phyloP scores from a whole-genome alignment of 2,888 invertebrate species.

The Phortica okadai region DNA sequence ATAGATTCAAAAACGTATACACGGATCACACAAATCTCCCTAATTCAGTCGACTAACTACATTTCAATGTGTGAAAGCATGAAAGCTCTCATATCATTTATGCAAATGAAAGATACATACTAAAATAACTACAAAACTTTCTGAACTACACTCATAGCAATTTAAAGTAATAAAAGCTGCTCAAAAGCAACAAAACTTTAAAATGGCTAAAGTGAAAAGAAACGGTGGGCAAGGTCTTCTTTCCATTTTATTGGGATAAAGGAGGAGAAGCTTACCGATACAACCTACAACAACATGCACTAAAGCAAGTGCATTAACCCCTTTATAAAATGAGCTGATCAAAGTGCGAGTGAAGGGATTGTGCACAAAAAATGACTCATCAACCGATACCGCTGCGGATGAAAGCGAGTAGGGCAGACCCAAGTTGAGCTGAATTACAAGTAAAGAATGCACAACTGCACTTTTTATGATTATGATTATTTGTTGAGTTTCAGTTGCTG shows the following conservation, averaged over 20 bases:
- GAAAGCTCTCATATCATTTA: slow-evolving; percentile 15
- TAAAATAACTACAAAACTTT: slow-evolving; percentile 1
- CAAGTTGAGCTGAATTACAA: not conserved
- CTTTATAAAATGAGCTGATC: slow-evolving; percentile 48
- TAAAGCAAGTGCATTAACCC: slow-evolving; percentile 65
- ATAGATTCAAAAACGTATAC: not conserved
- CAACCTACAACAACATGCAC: not conserved
- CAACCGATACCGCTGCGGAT: slow-evolving; percentile 46
- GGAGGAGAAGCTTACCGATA: not conserved
- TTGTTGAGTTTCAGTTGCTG: slow-evolving; percentile 63
- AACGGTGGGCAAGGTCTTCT: too few relatives aligned
- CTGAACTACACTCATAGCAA: not conserved
- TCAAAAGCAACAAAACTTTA: slow-evolving; percentile 19
- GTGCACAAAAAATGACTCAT: slow-evolving; percentile 63
- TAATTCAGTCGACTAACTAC: not conserved
- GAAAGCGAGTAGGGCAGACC: slow-evolving; percentile 12
- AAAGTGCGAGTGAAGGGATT: slow-evolving; percentile 35
- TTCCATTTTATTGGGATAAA: too few relatives aligned
- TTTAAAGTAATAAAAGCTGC: slow-evolving; percentile 7
- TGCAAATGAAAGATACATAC: slow-evolving; percentile 23
- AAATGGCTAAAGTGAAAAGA: not conserved
- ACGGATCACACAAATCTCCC: not conserved
- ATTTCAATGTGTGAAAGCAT: slow-evolving; percentile 19
- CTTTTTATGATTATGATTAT: slow-evolving; percentile 70
- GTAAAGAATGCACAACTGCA: slow-evolving; percentile 65